These are phyloP conservation scores for Hirudo medicinalis DNA, from an alignment of 1,140 invertebrate species.

Conservation along the genomic window DNA sequence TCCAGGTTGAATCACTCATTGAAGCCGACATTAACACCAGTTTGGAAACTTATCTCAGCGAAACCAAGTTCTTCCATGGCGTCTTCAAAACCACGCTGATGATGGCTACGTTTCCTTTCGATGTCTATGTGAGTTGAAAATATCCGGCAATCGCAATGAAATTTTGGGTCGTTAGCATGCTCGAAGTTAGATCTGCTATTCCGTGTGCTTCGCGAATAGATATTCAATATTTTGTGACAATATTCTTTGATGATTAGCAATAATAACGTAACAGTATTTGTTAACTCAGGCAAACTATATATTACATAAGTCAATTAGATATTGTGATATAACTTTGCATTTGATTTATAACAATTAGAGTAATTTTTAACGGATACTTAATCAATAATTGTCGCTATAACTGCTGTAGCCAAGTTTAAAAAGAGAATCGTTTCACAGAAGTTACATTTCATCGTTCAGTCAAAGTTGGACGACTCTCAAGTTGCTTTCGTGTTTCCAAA, in stretches of 20 bases:
- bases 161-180: not conserved
- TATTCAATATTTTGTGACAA: too few relatives aligned
- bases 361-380: too few relatives aligned
- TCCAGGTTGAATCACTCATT: not conserved
- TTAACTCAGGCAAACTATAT: not conserved
- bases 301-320: not conserved
- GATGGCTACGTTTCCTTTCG: not conserved
- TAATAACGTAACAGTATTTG: not conserved
- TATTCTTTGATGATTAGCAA: not conserved
- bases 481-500: too few relatives aligned
- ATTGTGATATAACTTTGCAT: too few relatives aligned
- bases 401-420: too few relatives aligned
- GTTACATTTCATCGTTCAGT: too few relatives aligned
- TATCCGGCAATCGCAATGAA: not conserved
- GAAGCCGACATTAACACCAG: slow-evolving; percentile 9
- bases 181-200: not conserved
- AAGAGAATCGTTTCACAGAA: too few relatives aligned
- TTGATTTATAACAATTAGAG: too few relatives aligned
- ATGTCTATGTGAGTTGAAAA: not conserved
- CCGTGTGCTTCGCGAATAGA: not conserved
- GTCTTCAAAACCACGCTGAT: not conserved
- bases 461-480: too few relatives aligned
- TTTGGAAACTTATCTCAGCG: not conserved
- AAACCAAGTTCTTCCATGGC: slow-evolving; percentile 6
- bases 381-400: too few relatives aligned